phyloP scores from a whole-genome alignment of 2,797 vertebrate species.

The Psittacula echo region DNA sequence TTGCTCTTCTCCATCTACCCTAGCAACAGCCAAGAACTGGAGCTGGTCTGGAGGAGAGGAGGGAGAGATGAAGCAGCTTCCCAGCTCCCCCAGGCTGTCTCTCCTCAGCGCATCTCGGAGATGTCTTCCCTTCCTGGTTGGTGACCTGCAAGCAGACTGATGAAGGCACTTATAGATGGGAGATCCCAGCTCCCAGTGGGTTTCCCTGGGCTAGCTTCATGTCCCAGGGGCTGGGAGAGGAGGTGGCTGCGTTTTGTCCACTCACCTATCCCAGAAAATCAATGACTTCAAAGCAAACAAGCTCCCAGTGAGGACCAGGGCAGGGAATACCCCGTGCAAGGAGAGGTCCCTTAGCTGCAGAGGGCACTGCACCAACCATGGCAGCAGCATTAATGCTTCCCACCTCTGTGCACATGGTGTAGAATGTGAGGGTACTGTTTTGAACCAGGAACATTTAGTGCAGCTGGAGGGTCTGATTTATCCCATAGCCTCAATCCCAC shows the following conservation, averaged over 20 bases:
- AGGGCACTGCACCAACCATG: fast-evolving
- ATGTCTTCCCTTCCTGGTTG: not conserved
- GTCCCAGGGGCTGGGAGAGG: not conserved
- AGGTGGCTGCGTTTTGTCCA: not conserved
- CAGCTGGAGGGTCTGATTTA: constrained; percentile 17
- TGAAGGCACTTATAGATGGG: not conserved
- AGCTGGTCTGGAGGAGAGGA: not conserved
- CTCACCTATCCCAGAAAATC: not conserved
- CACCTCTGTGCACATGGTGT: not conserved
- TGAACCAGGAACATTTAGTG: not conserved
- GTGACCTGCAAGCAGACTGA: not conserved
- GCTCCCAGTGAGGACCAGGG: not conserved
- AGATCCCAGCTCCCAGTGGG: fast-evolving
- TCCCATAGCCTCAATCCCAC: constrained; percentile 4
- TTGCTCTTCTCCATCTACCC: not conserved
- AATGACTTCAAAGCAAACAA: not conserved
- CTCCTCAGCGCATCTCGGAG: not conserved
- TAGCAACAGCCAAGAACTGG: not conserved
- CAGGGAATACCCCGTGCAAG: not conserved
- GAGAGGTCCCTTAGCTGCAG: not conserved
- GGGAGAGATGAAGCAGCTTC: not conserved
- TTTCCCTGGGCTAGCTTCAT: not conserved
- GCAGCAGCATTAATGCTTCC: not conserved
- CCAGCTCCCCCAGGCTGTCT: not conserved
- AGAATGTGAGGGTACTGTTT: not conserved